Evolutionary conservation across 2,888 invertebrate species (phyloP).

Genomic region (Drosophila borealis): DNA sequence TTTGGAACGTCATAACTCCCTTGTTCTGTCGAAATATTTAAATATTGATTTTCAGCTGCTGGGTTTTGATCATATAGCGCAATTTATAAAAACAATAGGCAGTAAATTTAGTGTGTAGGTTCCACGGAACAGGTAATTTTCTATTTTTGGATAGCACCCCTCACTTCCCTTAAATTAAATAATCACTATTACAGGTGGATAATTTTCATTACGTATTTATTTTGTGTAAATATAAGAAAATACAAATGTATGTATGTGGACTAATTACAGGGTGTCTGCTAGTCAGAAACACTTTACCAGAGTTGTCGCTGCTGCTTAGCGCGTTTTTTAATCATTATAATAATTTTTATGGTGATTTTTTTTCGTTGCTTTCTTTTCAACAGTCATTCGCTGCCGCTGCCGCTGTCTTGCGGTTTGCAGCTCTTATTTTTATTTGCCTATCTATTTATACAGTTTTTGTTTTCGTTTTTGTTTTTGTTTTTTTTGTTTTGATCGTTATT

Average conservation of each 20-base stretch:
- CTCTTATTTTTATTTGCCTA: constrained; percentile 61
- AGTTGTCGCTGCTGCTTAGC: constrained; percentile 42
- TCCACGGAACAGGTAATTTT: no score
- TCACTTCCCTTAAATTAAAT: no score
- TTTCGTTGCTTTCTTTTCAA: constrained; percentile 66
- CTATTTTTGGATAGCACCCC: no score
- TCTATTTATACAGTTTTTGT: constrained; percentile 62
- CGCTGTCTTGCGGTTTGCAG: constrained; percentile 47
- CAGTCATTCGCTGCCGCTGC: constrained; percentile 46
- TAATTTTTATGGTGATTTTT: constrained; percentile 67
- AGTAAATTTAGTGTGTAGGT: no score
- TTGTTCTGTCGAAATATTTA: no score
- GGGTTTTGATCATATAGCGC: no score
- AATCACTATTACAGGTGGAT: no score
- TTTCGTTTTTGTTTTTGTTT: constrained; percentile 30
- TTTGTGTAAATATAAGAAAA: no score
- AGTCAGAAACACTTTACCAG: not conserved
- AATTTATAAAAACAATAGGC: no score
- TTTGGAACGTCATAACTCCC: no score
- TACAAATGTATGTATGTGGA: not conserved
- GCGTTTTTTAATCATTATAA: constrained; percentile 74
- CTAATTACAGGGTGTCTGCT: not conserved
- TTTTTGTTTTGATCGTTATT: constrained; percentile 49
- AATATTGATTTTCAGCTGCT: no score
- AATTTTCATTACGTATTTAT: no score